phyloP scores from a whole-genome alignment of 2,888 invertebrate genomes.

The Cheilosia grossa region DNA sequence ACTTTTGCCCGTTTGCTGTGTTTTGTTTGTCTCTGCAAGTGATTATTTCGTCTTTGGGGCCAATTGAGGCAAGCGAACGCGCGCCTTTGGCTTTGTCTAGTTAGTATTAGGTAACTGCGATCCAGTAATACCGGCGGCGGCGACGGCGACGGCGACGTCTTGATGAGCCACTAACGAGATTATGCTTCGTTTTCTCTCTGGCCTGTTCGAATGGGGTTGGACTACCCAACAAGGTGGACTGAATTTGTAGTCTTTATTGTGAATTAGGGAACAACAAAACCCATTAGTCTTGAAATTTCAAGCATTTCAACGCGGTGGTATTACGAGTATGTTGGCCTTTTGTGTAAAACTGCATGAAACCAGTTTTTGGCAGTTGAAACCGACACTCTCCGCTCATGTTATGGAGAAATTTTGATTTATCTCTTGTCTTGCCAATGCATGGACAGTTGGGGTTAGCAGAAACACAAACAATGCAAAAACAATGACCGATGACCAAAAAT shows the following conservation, averaged over 20 bases:
- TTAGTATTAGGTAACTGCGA: slow-evolving; percentile 51
- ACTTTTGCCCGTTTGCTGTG: slow-evolving; percentile 34
- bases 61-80: not conserved
- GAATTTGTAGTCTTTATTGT: not conserved
- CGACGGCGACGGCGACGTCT: not conserved
- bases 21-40: not conserved
- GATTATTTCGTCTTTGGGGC: not conserved
- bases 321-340: not conserved
- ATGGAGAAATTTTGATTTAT: slow-evolving; percentile 53
- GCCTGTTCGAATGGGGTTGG: slow-evolving; percentile 7
- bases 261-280: slow-evolving; percentile 1
- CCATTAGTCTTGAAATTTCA: slow-evolving; percentile 59
- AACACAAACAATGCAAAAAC: slow-evolving; percentile 19
- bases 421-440: slow-evolving; percentile 4
- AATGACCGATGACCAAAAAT: not conserved
- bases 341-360: slow-evolving; percentile 40
- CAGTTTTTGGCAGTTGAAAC: slow-evolving; percentile 58
- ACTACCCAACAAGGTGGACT: slow-evolving; percentile 22
- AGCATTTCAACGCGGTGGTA: not conserved
- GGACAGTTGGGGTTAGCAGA: slow-evolving; percentile 2
- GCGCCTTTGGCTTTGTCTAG: slow-evolving; percentile 24
- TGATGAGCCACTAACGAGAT: slow-evolving; percentile 27
- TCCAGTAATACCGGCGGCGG: slow-evolving; percentile 38
- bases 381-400: slow-evolving; percentile 26
- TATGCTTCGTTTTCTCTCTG: slow-evolving; percentile 33